A percentile compares a stretch with the other conserved stretches of the same genome.
phyloP scores from a whole-genome alignment of 2,113 vertebrate species.

The Clarias gariepinus region DNA sequence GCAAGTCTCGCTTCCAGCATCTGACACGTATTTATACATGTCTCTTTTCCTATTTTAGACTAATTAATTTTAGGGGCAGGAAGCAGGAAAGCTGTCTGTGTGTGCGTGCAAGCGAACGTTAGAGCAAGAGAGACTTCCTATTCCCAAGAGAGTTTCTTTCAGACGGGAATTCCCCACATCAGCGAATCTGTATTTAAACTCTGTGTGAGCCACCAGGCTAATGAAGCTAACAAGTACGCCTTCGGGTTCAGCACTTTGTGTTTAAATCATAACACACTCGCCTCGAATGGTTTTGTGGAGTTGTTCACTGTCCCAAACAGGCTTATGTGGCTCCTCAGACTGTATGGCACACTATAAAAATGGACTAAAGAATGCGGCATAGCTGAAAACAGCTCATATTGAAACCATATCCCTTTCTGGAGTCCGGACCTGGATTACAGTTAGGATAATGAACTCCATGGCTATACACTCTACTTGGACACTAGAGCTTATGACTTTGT shows the following conservation, averaged over 20 bases:
- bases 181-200: slow-evolving; percentile 9
- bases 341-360: slow-evolving; percentile 6
- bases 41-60: background rate
- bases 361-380: slow-evolving; percentile 14
- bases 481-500: background rate
- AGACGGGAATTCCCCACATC: slow-evolving; percentile 8
- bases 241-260: background rate
- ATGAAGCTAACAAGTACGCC: background rate
- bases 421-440: background rate
- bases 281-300: background rate
- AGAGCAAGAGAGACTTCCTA: no score
- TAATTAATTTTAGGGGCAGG: background rate
- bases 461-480: background rate
- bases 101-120: background rate
- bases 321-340: slow-evolving; percentile 7
- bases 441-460: background rate
- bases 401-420: background rate
- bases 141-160: slow-evolving; percentile 10
- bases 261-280: background rate
- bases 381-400: background rate
- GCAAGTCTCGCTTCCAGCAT: background rate
- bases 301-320: slow-evolving; percentile 11
- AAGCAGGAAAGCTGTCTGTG: background rate
- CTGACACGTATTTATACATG: background rate
- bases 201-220: background rate